phyloP scores from a whole-genome alignment of 2,797 vertebrate species.

The Enteromius anoplus region DNA sequence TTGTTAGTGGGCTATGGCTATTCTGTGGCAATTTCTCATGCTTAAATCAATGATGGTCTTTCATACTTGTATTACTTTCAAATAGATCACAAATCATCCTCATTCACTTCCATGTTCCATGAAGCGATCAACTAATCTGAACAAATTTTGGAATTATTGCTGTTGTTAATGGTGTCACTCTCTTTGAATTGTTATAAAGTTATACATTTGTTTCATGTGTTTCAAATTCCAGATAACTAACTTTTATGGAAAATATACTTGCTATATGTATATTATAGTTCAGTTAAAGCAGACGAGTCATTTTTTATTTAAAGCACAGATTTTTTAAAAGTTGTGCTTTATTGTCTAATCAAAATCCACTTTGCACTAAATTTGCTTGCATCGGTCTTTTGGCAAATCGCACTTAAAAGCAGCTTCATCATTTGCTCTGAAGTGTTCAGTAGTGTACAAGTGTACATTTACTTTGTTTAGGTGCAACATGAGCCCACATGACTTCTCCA shows the following conservation, averaged over 20 bases:
- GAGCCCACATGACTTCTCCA: slow-evolving; percentile 25
- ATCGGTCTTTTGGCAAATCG: not conserved
- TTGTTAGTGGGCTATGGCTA: not conserved
- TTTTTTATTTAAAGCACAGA: not conserved
- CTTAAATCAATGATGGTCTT: not conserved
- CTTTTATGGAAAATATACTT: not conserved
- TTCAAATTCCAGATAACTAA: not conserved
- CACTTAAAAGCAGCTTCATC: slow-evolving; percentile 26
- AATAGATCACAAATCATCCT: not conserved
- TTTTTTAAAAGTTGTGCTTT: not conserved
- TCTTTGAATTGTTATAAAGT: not conserved
- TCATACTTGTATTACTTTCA: not conserved
- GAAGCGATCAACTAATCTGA: not conserved
- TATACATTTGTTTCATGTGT: not conserved
- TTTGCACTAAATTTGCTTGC: not conserved
- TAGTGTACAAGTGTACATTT: slow-evolving; percentile 20
- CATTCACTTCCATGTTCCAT: not conserved
- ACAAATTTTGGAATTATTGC: not conserved
- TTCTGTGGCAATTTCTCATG: not conserved
- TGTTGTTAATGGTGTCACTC: not conserved
- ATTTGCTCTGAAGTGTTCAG: slow-evolving; percentile 12
- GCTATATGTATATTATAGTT: not conserved
- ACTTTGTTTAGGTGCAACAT: slow-evolving; percentile 25
- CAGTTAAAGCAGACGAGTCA: not conserved
- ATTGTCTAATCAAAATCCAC: not conserved